phyloP scores from a whole-genome alignment of 2,113 vertebrate genomes.

The Motacilla tschutschensis region DNA sequence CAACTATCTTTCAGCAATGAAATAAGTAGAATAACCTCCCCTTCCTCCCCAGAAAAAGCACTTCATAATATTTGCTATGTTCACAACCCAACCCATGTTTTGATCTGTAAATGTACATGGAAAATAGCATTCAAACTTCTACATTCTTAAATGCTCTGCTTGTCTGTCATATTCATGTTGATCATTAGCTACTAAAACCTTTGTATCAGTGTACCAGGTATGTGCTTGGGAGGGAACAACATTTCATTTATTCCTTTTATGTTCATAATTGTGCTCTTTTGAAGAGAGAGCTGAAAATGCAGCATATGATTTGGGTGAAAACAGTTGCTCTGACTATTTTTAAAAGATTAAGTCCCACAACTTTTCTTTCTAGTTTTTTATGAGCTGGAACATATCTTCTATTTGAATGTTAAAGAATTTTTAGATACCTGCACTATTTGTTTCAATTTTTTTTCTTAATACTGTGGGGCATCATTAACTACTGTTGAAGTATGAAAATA shows the following conservation, averaged over 20 bases:
- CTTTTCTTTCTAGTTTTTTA: neutral
- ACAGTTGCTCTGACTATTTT: neutral
- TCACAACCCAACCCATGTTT: neutral
- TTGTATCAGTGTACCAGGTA: rapidly evolving
- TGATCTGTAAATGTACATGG: neutral
- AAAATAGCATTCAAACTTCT: neutral
- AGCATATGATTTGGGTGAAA: neutral
- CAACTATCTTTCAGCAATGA: neutral
- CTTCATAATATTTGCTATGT: neutral
- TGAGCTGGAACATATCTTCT: neutral
- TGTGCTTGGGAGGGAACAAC: neutral
- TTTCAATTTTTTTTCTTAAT: neutral
- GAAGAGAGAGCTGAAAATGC: neutral
- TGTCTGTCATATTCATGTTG: neutral
- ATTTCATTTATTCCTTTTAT: neutral
- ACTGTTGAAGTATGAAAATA: neutral
- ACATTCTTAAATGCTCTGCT: neutral
- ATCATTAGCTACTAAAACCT: neutral
- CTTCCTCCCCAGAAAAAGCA: rapidly evolving
- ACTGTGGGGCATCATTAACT: rapidly evolving
- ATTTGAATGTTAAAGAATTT: neutral
- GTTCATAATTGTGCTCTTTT: neutral
- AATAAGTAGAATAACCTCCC: neutral
- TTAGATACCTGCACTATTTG: neutral
- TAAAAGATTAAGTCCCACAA: neutral